Evolutionary conservation across 1,140 invertebrate species (phyloP).

Genomic region (Heliconius congener): DNA sequence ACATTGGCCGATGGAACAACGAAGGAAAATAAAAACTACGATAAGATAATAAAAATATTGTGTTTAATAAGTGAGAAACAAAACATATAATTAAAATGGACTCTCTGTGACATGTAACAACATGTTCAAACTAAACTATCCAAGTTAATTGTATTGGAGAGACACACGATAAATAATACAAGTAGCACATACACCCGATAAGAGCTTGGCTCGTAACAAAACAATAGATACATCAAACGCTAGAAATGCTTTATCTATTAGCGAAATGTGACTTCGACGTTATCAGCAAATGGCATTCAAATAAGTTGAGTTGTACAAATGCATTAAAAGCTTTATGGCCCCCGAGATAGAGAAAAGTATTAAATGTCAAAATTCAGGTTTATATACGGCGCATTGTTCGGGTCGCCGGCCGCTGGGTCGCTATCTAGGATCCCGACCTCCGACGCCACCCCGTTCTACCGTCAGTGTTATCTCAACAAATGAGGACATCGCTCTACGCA

Average conservation of each 20-base stretch:
- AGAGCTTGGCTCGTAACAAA: conserved; percentile 7
- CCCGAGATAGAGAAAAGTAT: conserved; percentile 19
- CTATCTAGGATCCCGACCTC: conserved; percentile 68
- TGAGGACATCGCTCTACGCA: conserved; percentile 62
- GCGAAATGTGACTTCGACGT: conserved; percentile 41
- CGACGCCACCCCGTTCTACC: conserved; percentile 60
- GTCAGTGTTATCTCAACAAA: conserved; percentile 71
- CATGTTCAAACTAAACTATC: conserved; percentile 3
- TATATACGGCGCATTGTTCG: conserved; percentile 30
- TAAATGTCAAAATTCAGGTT: conserved; percentile 13
- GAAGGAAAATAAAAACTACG: conserved; percentile 26
- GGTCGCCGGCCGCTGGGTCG: conserved; percentile 55
- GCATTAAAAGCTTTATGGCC: conserved; percentile 39
- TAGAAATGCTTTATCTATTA: conserved; percentile 47
- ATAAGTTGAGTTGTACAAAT: conserved; percentile 26
- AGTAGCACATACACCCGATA: neutral
- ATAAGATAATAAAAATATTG: conserved; percentile 33
- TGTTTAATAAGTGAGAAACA: conserved; percentile 22
- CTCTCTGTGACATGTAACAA: conserved; percentile 19
- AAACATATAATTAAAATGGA: conserved; percentile 27
- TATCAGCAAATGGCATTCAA: conserved; percentile 41
- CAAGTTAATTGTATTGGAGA: neutral
- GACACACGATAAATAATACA: neutral
- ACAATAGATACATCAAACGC: conserved; percentile 51
- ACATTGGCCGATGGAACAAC: conserved; percentile 1